Base-by-base conservation (phyloP, 2,797 vertebrate genomes). In the Falco peregrinus region DNA sequence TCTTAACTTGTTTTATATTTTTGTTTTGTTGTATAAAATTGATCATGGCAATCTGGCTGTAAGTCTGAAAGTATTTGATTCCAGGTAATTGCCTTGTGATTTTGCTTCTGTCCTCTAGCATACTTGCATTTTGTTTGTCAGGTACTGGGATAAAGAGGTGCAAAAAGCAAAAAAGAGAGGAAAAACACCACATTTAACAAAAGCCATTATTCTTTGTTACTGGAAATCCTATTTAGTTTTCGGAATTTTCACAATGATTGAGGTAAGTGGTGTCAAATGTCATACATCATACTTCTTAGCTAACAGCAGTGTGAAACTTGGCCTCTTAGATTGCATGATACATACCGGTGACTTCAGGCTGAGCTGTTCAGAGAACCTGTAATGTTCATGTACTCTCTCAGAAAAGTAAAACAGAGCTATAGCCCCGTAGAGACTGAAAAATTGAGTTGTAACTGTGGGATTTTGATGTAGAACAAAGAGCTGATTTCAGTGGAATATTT, bases 61-160 rank as follows among this genome's bases (percentile, higher is more conserved):
- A 68, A 51, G 4, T 53, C 45, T 69, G 70, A 64, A 86, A 82
- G 37, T 77, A 28, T 87, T 93, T 91, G 88, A 47, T 82, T 87
- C 26, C 33, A 59, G 39, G 22, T 75, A 48, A 81, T 56, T 71
- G 48, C 70, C 25, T 84, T 77, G 16, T 54, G 31, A 29, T 67
- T 94, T 90, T 74, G 28, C 28, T 63, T 56, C 29, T 86, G n/a
- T 86, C n/a, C 13, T 89, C 59, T 45, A 87, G 21, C 37, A 2
- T 60, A 7, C 33, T 35, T 91, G 51, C 31, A 4, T 87, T 96
- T 94, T 90, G 31, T 80, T 50, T 95, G n/a, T 13, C 97, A 99
- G 99, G 86, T 98, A 97, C 94, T 99, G 99, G 99, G 98, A 99
- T 79, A 96, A 95, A 56, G 99, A 99, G 94, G 95, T 99, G 50